A percentile compares a stretch with the other conserved stretches of the same genome.
phyloP scores from a whole-genome alignment of 2,888 invertebrate species.

The Pyrrhia umbra region DNA sequence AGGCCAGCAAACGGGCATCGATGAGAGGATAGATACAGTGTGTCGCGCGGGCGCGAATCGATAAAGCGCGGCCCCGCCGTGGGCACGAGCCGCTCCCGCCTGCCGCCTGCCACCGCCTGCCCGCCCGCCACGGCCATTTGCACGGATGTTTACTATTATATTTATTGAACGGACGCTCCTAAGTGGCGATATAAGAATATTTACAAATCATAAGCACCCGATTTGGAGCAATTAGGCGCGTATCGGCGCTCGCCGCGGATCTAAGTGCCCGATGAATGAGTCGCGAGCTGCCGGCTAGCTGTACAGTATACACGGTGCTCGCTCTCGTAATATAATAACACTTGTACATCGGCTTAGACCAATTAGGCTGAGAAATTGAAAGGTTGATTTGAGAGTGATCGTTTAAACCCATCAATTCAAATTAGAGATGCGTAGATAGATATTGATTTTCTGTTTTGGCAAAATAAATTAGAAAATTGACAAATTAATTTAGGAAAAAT shows the following conservation, averaged over 20 bases:
- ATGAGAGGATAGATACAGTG: slow-evolving; percentile 90
- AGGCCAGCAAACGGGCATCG: slow-evolving; percentile 88
- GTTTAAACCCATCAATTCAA: slow-evolving; percentile 20
- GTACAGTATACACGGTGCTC: slow-evolving; percentile 11
- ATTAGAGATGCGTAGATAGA: background rate
- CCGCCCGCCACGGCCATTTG: slow-evolving; percentile 88
- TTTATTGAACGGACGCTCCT: slow-evolving; percentile 89
- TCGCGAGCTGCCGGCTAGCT: slow-evolving; percentile 19
- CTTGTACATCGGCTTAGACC: slow-evolving; percentile 41
- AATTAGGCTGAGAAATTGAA: slow-evolving; percentile 51
- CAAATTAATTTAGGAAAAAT: background rate
- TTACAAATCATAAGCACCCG: slow-evolving; percentile 80
- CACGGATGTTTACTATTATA: slow-evolving; percentile 90
- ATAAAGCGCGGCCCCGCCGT: slow-evolving; percentile 76
- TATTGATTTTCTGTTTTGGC: background rate
- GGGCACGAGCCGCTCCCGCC: slow-evolving; percentile 70
- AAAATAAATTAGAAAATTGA: background rate
- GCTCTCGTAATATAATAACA: slow-evolving; percentile 37
- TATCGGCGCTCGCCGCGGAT: slow-evolving; percentile 53
- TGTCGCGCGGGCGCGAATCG: slow-evolving; percentile 90
- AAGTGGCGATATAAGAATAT: slow-evolving; percentile 87
- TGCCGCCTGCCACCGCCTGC: slow-evolving; percentile 70
- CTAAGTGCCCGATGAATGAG: slow-evolving; percentile 60
- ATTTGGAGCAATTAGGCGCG: slow-evolving; percentile 75
- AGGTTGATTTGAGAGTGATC: slow-evolving; percentile 37